These are phyloP conservation scores for Homalodisca vitripennis DNA, from an alignment of 1,140 invertebrate species.

Conservation along the genomic window DNA sequence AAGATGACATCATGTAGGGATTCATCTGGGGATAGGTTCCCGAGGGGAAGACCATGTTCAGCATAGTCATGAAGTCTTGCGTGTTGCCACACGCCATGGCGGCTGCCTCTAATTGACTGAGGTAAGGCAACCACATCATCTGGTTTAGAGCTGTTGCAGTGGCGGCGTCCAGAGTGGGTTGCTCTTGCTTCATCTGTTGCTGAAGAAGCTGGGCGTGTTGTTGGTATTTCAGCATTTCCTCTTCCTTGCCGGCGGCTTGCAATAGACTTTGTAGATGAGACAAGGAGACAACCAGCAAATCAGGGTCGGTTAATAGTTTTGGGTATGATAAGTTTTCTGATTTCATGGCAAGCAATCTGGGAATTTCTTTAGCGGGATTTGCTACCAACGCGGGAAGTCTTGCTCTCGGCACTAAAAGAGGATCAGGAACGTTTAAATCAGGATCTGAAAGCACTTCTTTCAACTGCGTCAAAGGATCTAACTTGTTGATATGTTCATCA, in stretches of 20 bases:
- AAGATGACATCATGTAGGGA: conserved; percentile 20
- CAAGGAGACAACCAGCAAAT: conserved; percentile 74
- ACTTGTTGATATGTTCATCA: conserved; percentile 37
- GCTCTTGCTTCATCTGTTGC: conserved; percentile 34
- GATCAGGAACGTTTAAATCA: conserved; percentile 73
- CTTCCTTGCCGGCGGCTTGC: conserved; percentile 43
- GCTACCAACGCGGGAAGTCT: conserved; percentile 67
- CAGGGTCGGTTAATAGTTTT: conserved; percentile 69
- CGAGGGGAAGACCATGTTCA: conserved; percentile 34
- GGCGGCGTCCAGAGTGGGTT: conserved; percentile 53
- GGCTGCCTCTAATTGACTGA: conserved; percentile 58
- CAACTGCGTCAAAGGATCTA: conserved; percentile 67
- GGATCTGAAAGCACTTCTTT: conserved; percentile 66
- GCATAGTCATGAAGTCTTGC: conserved; percentile 53
- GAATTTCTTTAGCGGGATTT: conserved; percentile 72
- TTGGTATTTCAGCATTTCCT: conserved; percentile 39
- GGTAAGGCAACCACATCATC: conserved; percentile 67
- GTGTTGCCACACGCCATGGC: conserved; percentile 44
- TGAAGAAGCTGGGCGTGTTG: conserved; percentile 36
- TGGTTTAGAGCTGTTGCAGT: conserved; percentile 65
- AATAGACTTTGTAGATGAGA: conserved; percentile 72
- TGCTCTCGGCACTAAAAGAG: conserved; percentile 73
- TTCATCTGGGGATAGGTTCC: conserved; percentile 31
- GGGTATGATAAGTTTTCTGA: conserved; percentile 70
- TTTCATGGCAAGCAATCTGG: conserved; percentile 63